A percentile compares a stretch with the other conserved stretches of the same genome.
Conservation (phyloP, 2,888 invertebrate genomes). For the Cosmia trapezina region DNA sequence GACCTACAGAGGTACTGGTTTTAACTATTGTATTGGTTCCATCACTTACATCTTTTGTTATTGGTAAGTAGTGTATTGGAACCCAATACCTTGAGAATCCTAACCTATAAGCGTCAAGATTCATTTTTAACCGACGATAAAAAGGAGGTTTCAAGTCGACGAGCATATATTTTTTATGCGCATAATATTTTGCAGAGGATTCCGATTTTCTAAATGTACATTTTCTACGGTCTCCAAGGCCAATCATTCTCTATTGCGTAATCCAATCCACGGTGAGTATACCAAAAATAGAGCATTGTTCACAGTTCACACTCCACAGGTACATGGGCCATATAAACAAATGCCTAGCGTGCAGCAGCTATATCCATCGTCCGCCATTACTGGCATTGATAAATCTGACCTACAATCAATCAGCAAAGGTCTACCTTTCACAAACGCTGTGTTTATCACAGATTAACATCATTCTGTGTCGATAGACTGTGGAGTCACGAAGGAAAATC, state of each 20-base stretch:
- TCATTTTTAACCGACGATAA: too few species aligned
- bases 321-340: conserved; percentile 38
- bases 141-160: too few species aligned
- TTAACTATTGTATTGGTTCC: conserved; percentile 20
- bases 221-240: not conserved
- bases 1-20: conserved; percentile 55
- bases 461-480: conserved; percentile 39
- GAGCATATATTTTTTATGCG: too few species aligned
- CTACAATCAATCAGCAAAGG: conserved; percentile 67
- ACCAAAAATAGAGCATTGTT: conserved; percentile 63
- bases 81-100: not conserved
- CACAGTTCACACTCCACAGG: conserved; percentile 59
- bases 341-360: conserved; percentile 14
- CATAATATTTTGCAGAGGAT: not conserved
- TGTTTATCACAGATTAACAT: conserved; percentile 57
- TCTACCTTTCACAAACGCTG: conserved; percentile 68
- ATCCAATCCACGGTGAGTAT: conserved; percentile 12
- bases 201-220: too few species aligned
- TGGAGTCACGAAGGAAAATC: conserved; percentile 54
- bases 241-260: conserved; percentile 1
- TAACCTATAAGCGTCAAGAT: not conserved
- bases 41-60: conserved; percentile 29
- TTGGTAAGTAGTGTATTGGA: too few species aligned
- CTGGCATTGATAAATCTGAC: conserved; percentile 66
- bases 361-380: conserved; percentile 34